Base-by-base conservation (phyloP, 2,113 vertebrate genomes). In the Colaptes auratus region DNA sequence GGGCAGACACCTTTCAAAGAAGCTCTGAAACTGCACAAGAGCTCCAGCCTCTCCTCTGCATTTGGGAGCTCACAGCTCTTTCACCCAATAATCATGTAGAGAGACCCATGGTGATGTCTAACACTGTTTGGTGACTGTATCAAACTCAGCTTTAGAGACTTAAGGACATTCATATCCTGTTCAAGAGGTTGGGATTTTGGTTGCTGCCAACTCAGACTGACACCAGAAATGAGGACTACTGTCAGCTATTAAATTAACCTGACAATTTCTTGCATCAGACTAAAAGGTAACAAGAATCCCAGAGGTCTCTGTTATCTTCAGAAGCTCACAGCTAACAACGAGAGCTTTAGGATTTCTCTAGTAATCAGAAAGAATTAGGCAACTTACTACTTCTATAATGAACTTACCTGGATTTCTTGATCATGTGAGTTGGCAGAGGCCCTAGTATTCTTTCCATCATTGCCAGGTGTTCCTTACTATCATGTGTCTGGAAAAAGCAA, bases 391-490 rank as follows among this genome's bases (percentile, higher is more conserved):
- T 67, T 42, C 31, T 31, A 0, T 6, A 55, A 31, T 3, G n/a
- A 60, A 56, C 96, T 44, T 96, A 99, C 99, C 98, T 98, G 56
- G 99, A 99, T 98, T 99, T 99, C 97, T 99, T 98, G 91, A 99
- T 98, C 94, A 99, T 98, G 78, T 99, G 97, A 73, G 97, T 16
- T 36, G 99, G 99, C 84, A 99, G 98, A 63, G 99, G 99, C 48
- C 99, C 99, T 46, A 99, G 94, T 74, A 99, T 99, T 90, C 98
- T 98, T 92, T 99, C 98, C 99, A 99, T 99, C 99, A 99, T 99
- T 67, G 99, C 99, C n/a, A 99, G 96, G 85, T 99, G 99, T 83
- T 99, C 99, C 95, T 99, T 99, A 93, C 99, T 99, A 93, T 99
- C 99, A 75, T 99, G 99, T 7, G 99, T 99, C 99, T 99, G 82